Evolutionary conservation across 2,797 vertebrate genomes (phyloP), one percentile per base, ranked within the genome.

Genomic region (Epinephelus coioides): DNA sequence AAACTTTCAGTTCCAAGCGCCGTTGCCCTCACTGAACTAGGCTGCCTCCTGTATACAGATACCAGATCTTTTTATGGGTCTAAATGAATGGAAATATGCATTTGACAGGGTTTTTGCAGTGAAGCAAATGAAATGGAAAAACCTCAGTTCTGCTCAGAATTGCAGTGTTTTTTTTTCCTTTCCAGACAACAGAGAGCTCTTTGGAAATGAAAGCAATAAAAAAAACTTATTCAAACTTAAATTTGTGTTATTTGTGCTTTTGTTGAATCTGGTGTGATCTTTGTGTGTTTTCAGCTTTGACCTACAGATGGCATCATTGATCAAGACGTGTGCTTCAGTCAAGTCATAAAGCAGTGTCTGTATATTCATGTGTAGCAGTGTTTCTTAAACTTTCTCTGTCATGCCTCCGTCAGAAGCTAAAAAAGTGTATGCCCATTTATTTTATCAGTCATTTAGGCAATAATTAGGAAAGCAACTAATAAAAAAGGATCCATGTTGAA

Each of bases 191-290:
- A 89, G 89, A 92, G 83, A 92, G 89, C 68, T 91, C 87, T 93
- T 94, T 95, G 93, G 92, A 95, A 94, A 91, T 94, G 89, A 94
- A 95, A 96, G 95, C 96, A 96, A 96, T 96, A 96, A 95, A 93
- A 93, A 91, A 83, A 90, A 81, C 68, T 40, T 86, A 90, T 88
- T 92, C 85, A 88, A 90, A 89, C 81, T 76, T 63, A 51, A 54
- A 69, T 54, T 69, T 70, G 75, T 87, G 71, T 66, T 61, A 0
- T 23, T 56, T 65, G 69, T 91, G 51, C 72, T 63, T 75, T 81
- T 78, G 21, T 78, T 69, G 40, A 51, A 23, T n/a, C 17, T 55
- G 11, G 9, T 44, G 3, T 6, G 12, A 49, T 21, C 27, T 13
- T 34, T 2, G 19, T 81, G 66, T 79, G 13, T 70, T 89, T 69